Percentiles rank a stretch among this genome's conserved stretches.
These are phyloP conservation scores for Hiodon alosoides DNA, from an alignment of 2,113 vertebrate species.

Conservation along the genomic window DNA sequence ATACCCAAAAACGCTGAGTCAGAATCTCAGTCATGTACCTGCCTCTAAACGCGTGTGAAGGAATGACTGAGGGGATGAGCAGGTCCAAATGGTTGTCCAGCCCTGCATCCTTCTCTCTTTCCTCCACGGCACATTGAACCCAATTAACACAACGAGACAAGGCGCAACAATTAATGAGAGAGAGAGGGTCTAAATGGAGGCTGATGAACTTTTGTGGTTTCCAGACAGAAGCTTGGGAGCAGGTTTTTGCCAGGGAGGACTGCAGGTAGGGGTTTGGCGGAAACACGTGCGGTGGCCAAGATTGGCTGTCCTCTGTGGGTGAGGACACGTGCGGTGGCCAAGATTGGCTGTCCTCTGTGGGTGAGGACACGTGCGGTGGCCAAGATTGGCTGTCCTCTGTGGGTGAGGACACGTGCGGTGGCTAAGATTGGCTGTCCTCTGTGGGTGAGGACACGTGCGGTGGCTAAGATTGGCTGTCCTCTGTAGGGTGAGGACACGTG, in stretches of 20 bases:
- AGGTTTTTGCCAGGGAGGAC: not conserved
- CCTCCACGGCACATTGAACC: conserved; percentile 40
- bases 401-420: too few species aligned
- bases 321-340: too few species aligned
- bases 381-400: not conserved
- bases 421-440: too few species aligned
- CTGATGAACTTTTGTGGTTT: conserved; percentile 43
- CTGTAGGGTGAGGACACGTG: too few species aligned
- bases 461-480: not conserved
- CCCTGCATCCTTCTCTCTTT: conserved; percentile 15
- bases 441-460: too few species aligned
- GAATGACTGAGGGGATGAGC: too few species aligned
- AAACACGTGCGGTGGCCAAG: too few species aligned
- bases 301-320: too few species aligned
- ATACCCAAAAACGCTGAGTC: not conserved
- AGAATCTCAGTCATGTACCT: not conserved
- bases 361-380: not conserved
- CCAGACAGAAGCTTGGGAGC: conserved; percentile 25
- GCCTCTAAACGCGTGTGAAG: conserved; percentile 9
- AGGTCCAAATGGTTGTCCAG: too few species aligned
- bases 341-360: not conserved
- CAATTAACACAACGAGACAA: conserved; percentile 43
- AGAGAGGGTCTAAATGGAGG: conserved; percentile 39
- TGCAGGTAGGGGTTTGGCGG: too few species aligned
- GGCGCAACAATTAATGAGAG: conserved; percentile 33